A percentile compares a stretch with the other conserved stretches of the same genome.
phyloP scores from a whole-genome alignment of 2,797 vertebrate species.

The Falco peregrinus region DNA sequence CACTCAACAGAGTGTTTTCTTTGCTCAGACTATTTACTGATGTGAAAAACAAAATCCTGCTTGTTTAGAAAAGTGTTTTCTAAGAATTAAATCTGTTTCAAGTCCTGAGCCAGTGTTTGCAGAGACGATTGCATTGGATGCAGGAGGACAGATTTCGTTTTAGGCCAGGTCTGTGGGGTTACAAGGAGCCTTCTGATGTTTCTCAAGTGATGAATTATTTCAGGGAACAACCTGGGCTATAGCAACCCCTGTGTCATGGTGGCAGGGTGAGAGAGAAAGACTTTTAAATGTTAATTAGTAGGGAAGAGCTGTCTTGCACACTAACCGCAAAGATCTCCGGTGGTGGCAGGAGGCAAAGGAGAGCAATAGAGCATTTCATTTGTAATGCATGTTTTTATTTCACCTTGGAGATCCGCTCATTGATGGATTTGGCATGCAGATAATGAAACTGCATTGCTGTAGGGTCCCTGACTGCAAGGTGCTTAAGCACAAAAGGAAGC shows the following conservation, averaged over 20 bases:
- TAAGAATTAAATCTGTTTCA: neutral
- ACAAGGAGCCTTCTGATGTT: neutral
- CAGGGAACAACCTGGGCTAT: neutral
- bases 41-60: neutral
- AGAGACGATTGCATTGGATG: neutral
- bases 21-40: neutral
- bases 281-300: conserved; percentile 67
- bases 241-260: neutral
- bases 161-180: neutral
- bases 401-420: conserved; percentile 50
- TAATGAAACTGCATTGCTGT: conserved; percentile 45
- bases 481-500: conserved; percentile 30
- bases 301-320: conserved; percentile 36
- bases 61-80: neutral
- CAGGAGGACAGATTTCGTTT: neutral
- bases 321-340: conserved; percentile 47
- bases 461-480: conserved; percentile 30
- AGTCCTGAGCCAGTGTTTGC: neutral
- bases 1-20: neutral
- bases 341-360: conserved; percentile 51
- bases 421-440: conserved; percentile 48
- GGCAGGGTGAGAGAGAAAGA: conserved; percentile 29
- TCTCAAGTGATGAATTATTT: conserved; percentile 33
- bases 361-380: conserved; percentile 51
- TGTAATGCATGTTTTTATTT: conserved; percentile 65